Base-by-base conservation (phyloP, 2,113 vertebrate species). In the Phalacrocorax carbo region DNA sequence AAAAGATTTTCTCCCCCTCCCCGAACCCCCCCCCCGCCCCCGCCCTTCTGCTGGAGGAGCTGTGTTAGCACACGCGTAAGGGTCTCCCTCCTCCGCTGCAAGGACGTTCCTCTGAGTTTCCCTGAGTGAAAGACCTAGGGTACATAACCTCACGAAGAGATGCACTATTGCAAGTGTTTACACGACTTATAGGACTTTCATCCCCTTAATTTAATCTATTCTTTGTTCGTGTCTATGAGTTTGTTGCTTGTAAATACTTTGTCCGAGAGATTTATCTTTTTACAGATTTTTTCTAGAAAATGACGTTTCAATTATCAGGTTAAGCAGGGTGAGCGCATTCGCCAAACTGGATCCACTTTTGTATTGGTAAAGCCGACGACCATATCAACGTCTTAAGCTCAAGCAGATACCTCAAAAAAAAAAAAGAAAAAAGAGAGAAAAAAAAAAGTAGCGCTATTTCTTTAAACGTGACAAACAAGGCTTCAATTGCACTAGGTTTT, bases 251-350 rank as follows among this genome's bases (percentile, higher is more conserved):
- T 98, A 98, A 98, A 98, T 98, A 98, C 94, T 98, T 98, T 96
- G 97, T 98, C 96, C 60, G 46, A 98, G 98, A 98, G 98, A 98
- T 98, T 98, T 98, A 98, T 98, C 98, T 99, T 98, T 98, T 98
- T 98, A 98, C 96, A 97, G 94, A 98, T 97, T 98, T 97, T 98
- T 98, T 98, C 97, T 98, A 98, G 98, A 97, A 96, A 96, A 98
- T 92, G 96, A 90, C 76, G 82, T 97, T 97, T 97, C 96, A 89
- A 97, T 95, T 93, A 98, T 96, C 91, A 97, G 94, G 96, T 95
- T 95, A 93, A 97, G 95, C 97, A 98, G 97, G 97, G 97, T 98
- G 96, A 96, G 89, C 38, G 73, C 96, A 96, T 96, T 98, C 81
- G 82, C 94, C 96, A 97, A 96, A 97, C 91, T 96, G 90, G 93